Conservation (phyloP, 2,888 invertebrate species). For the Torymus tubicola region DNA sequence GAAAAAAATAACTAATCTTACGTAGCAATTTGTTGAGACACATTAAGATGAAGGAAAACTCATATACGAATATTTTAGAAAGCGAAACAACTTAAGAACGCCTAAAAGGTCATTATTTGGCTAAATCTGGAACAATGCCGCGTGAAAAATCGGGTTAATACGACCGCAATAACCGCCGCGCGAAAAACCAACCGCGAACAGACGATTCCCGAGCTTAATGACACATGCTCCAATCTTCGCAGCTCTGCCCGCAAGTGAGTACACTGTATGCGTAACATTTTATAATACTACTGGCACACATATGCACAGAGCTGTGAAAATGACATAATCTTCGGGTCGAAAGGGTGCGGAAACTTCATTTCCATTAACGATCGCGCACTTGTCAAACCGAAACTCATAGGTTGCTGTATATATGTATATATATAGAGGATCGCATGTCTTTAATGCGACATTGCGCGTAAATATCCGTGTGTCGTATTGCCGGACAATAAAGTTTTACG, state of each 20-base stretch:
- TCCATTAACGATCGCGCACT: conserved; percentile 37
- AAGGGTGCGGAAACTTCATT: conserved; percentile 36
- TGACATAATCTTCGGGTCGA: not conserved
- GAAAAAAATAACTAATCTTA: too few relatives aligned
- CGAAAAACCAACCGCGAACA: conserved; percentile 37
- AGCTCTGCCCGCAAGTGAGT: conserved; percentile 22
- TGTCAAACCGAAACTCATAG: conserved; percentile 23
- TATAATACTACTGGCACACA: too few relatives aligned
- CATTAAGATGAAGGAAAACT: too few relatives aligned
- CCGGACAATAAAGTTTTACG: conserved; percentile 56
- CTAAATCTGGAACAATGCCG: too few relatives aligned
- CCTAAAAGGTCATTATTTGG: too few relatives aligned
- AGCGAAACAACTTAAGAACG: too few relatives aligned
- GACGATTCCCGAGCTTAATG: conserved; percentile 47
- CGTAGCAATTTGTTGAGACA: too few relatives aligned
- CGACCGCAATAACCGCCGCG: conserved; percentile 1
- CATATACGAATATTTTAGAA: too few relatives aligned
- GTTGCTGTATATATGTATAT: too few relatives aligned
- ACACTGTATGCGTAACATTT: not conserved
- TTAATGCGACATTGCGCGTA: conserved; percentile 34
- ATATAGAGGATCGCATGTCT: conserved; percentile 38
- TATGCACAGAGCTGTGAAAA: too few relatives aligned
- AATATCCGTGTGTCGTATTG: conserved; percentile 30
- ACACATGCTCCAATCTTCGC: conserved; percentile 1
- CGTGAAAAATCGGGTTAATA: too few relatives aligned